Conservation (phyloP, 1,140 invertebrate genomes). For the Rhopalosiphum maidis region DNA sequence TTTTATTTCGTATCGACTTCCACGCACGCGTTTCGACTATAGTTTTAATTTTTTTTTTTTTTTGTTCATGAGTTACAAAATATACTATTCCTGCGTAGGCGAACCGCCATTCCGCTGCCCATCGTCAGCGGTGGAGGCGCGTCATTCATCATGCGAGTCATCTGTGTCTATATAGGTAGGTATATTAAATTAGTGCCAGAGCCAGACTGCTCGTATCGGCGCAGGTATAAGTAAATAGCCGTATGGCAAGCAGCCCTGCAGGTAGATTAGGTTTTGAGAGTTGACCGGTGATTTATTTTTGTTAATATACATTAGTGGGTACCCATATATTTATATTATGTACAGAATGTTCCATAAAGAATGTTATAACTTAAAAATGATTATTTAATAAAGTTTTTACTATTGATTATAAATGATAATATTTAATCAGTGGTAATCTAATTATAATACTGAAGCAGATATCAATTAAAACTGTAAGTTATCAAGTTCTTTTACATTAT, state of each 20-base stretch:
- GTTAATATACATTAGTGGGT: not conserved
- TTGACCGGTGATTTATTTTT: not conserved
- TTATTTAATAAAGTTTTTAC: too few relatives aligned
- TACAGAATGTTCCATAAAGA: not conserved
- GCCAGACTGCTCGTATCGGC: not conserved
- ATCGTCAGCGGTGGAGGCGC: not conserved
- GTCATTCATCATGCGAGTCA: not conserved
- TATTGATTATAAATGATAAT: too few relatives aligned
- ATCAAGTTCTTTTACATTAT: not conserved
- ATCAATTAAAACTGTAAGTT: not conserved
- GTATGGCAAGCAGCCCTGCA: not conserved
- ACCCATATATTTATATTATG: too few relatives aligned
- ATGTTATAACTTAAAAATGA: too few relatives aligned
- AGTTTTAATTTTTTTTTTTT: not conserved
- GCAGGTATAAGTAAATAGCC: not conserved
- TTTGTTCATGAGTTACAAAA: not conserved
- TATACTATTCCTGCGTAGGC: constrained; percentile 1
- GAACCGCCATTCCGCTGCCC: not conserved
- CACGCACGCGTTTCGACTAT: not conserved
- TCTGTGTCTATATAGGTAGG: not conserved
- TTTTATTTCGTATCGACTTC: not conserved
- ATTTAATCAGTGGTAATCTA: too few relatives aligned
- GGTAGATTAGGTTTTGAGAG: not conserved
- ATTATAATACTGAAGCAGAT: too few relatives aligned
- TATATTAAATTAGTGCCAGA: not conserved